Evolutionary conservation across 23 tunicate species (phyloP), one percentile per base, ranked within the genome.

Genomic region (Corella eumyota): DNA sequence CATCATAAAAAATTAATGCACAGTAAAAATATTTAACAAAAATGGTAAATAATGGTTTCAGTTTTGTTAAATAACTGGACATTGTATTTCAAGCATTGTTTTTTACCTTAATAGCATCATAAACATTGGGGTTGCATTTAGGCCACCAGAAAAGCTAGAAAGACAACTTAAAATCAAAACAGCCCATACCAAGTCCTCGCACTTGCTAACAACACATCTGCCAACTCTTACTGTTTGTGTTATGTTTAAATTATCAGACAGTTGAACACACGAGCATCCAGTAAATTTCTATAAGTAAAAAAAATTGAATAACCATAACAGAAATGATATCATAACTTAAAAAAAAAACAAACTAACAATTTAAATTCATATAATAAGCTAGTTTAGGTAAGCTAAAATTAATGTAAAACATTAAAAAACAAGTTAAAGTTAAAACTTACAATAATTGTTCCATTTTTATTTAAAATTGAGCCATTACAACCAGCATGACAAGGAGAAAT

Each of bases 401-500:
- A n/a, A n/a, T n/a, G n/a, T n/a, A n/a, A n/a, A n/a, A n/a, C n/a
- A n/a, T n/a, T n/a, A n/a, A n/a, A n/a, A n/a, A n/a, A n/a, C n/a
- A n/a, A n/a, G n/a, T n/a, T n/a, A n/a, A n/a, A n/a, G n/a, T n/a
- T n/a, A n/a, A 15, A 15, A 67, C 64, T 71, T 55, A 79, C 87
- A 37, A 62, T 34, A 5, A 79, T 44, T 15, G 20, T 55, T 20
- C 83, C 83, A 21, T 29, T 34, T 6, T 48, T 62, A 3, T 56
- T 67, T 30, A 31, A 17, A 23, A 29, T 28, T 23, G 25, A 61
- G 36, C 59, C 78, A 13, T 34, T 17, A 36, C 94, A 85, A 13
- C 94, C 94, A 56, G 94, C 94, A 45, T 34, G 72, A 38, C 94
- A 85, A 22, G 94, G 83, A 0, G 94, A 31, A 17, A 76, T 38